These are phyloP conservation scores for Copidosoma aretas DNA, from an alignment of 2,888 invertebrate genomes.

Conservation along the genomic window DNA sequence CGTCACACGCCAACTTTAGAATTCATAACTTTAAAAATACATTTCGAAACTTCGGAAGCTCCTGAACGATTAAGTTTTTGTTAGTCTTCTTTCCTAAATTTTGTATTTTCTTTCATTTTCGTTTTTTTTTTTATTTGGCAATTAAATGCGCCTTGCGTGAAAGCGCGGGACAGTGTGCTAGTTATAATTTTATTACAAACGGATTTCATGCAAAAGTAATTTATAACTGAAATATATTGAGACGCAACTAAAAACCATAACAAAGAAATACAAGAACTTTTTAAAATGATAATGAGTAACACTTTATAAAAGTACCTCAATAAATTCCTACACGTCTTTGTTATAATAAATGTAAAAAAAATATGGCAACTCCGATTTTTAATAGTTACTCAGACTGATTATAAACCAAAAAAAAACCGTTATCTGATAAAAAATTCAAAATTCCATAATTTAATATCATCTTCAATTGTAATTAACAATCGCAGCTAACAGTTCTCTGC, in stretches of 20 bases:
- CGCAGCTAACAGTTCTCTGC: too few species aligned
- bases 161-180: not conserved
- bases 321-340: slow-evolving; percentile 28
- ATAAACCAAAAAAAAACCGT: slow-evolving; percentile 6
- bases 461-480: too few species aligned
- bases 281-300: slow-evolving; percentile 1
- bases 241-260: not conserved
- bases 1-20: not conserved
- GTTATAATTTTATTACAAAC: slow-evolving; percentile 12
- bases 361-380: slow-evolving; percentile 51
- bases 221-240: slow-evolving; percentile 2
- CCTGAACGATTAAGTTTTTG: slow-evolving; percentile 9
- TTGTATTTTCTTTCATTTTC: slow-evolving; percentile 16
- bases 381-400: slow-evolving; percentile 32
- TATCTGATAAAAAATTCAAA: slow-evolving; percentile 14
- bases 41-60: slow-evolving; percentile 19
- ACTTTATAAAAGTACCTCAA: slow-evolving; percentile 25
- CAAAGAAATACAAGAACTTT: slow-evolving; percentile 2
- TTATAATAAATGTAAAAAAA: slow-evolving; percentile 35
- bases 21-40: not conserved
- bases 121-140: slow-evolving; percentile 6
- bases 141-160: not conserved
- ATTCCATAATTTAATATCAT: slow-evolving; percentile 11
- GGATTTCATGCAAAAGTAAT: slow-evolving; percentile 4
- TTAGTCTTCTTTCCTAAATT: not conserved